Evolutionary conservation across 2,113 vertebrate species (phyloP).

Genomic region (Aptenodytes patagonicus): DNA sequence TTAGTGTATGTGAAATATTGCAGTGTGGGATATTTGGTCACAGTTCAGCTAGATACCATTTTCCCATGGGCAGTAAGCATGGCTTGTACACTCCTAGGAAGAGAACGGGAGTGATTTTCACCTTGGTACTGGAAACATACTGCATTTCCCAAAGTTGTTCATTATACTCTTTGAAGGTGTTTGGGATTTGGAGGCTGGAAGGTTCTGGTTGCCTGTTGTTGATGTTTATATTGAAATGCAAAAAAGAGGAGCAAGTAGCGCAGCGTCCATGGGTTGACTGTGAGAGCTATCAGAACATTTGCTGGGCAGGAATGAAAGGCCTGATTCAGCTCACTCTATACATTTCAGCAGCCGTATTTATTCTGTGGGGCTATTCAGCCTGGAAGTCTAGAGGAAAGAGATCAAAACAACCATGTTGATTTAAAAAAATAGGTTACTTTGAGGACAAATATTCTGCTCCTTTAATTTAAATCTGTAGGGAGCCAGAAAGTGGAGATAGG

Average conservation of each 20-base stretch:
- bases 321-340: neutral
- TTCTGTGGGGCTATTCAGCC: neutral
- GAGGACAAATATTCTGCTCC: slow-evolving; percentile 9
- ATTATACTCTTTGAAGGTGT: neutral
- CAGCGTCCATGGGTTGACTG: neutral
- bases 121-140: neutral
- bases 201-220: neutral
- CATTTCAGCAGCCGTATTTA: neutral
- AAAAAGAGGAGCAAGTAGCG: neutral
- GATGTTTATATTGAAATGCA: neutral
- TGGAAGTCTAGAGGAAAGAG: neutral
- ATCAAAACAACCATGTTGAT: slow-evolving; percentile 7
- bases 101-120: neutral
- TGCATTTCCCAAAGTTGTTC: neutral
- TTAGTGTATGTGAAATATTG: neutral
- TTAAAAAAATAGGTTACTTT: slow-evolving; percentile 19
- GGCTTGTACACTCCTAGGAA: neutral
- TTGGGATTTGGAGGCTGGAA: neutral
- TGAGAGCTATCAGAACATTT: neutral
- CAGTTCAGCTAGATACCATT: neutral
- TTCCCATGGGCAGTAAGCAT: neutral
- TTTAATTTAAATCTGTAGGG: slow-evolving; percentile 14
- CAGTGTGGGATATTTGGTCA: neutral
- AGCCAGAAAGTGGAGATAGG: neutral
- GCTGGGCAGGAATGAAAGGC: neutral